phyloP scores from a whole-genome alignment of 2,888 invertebrate species.

The Lathronympha strigana region DNA sequence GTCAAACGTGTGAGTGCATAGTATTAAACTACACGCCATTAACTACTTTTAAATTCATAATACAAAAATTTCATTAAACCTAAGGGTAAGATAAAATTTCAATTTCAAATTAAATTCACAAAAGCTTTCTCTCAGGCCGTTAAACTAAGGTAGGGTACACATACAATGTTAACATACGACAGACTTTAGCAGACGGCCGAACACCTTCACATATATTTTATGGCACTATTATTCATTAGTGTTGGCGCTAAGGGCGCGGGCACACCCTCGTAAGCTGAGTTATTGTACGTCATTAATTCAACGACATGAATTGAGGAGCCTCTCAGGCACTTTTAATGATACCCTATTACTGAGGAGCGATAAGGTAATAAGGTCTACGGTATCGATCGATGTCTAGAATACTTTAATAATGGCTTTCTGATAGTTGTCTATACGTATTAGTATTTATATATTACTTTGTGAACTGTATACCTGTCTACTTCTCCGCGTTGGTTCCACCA shows the following conservation, averaged over 20 bases:
- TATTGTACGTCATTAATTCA: conserved; percentile 70
- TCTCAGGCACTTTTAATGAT: conserved; percentile 61
- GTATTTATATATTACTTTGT: too few relatives aligned
- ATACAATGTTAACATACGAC: conserved; percentile 36
- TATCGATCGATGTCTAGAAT: neutral
- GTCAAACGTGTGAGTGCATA: too few relatives aligned
- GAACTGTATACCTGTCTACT: too few relatives aligned
- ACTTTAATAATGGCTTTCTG: neutral
- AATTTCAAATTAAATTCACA: conserved; percentile 10
- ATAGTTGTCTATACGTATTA: too few relatives aligned
- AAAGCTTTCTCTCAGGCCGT: conserved; percentile 10
- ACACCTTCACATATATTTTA: conserved; percentile 50
- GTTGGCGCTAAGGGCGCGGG: conserved; percentile 51
- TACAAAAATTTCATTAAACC: neutral
- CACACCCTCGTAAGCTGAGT: conserved; percentile 56
- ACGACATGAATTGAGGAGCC: conserved; percentile 58
- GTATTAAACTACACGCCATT: neutral
- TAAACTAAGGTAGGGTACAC: conserved; percentile 14
- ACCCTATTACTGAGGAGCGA: conserved; percentile 60
- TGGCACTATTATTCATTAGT: conserved; percentile 56
- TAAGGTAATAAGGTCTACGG: conserved; percentile 57
- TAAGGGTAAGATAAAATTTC: neutral
- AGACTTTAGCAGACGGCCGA: conserved; percentile 42
- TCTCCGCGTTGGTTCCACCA: too few relatives aligned
- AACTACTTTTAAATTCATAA: neutral